Conservation (phyloP, 2,888 invertebrate genomes). For the Alloplasta piceator region DNA sequence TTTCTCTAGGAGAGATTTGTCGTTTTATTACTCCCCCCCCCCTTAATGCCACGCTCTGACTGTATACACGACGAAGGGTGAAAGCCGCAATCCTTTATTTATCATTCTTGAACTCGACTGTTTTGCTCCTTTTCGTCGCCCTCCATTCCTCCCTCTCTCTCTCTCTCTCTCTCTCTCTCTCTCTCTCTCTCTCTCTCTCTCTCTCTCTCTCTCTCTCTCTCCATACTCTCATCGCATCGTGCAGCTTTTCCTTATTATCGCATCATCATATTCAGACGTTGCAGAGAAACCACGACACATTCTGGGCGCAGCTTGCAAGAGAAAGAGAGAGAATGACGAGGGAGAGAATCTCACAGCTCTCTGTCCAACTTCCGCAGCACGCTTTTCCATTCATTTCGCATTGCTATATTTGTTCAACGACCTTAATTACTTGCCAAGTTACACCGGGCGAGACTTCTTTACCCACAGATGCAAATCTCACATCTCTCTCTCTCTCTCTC, state of each 20-base stretch:
- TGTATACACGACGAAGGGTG: background rate
- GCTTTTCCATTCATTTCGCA: slow-evolving; percentile 63
- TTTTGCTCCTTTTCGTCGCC: slow-evolving; percentile 3
- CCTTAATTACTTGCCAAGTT: slow-evolving; percentile 74
- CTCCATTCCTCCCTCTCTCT: background rate
- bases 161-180: slow-evolving; percentile 77
- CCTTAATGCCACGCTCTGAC: background rate
- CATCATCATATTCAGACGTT: slow-evolving; percentile 47
- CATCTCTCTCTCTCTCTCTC: slow-evolving; percentile 75
- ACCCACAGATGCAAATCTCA: slow-evolving; percentile 63
- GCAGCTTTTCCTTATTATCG: slow-evolving; percentile 54
- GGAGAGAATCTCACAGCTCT: background rate
- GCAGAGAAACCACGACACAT: slow-evolving; percentile 27
- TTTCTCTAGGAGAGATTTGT: slow-evolving; percentile 15
- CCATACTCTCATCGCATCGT: slow-evolving; percentile 64
- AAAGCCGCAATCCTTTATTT: slow-evolving; percentile 36
- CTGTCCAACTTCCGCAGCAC: slow-evolving; percentile 29
- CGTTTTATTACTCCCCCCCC: background rate
- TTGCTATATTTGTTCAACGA: slow-evolving; percentile 67
- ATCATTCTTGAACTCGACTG: slow-evolving; percentile 19
- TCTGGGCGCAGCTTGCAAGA: background rate
- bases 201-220: slow-evolving; percentile 78
- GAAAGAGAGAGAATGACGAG: background rate
- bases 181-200: slow-evolving; percentile 65
- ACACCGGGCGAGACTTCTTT: slow-evolving; percentile 63